phyloP scores from a whole-genome alignment of 2,888 invertebrate species.

The Papilio elwesi region DNA sequence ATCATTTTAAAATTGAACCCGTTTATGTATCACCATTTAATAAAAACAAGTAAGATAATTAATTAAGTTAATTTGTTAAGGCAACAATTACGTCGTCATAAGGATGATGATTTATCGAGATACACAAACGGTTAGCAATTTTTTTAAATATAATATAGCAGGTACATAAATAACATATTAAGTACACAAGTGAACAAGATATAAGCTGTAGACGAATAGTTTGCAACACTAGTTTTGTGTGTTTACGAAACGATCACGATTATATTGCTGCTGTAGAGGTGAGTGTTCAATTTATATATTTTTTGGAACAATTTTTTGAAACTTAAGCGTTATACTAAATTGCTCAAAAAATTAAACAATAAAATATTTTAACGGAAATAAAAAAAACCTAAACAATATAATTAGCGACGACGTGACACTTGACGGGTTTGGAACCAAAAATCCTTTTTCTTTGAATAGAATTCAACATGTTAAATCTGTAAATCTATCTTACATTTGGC shows the following conservation, averaged over 20 bases:
- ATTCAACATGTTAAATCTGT: too few relatives aligned
- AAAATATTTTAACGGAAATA: background rate
- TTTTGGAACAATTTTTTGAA: background rate
- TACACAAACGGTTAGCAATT: slow-evolving; percentile 17
- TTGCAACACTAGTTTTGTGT: slow-evolving; percentile 50
- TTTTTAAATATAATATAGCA: background rate
- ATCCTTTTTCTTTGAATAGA: too few relatives aligned
- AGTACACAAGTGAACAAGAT: slow-evolving; percentile 8
- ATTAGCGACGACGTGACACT: too few relatives aligned
- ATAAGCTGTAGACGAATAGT: slow-evolving; percentile 27
- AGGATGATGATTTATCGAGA: background rate
- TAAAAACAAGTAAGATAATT: background rate
- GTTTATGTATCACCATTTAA: slow-evolving; percentile 19
- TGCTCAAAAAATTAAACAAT: background rate
- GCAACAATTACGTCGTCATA: background rate
- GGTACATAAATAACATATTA: slow-evolving; percentile 1
- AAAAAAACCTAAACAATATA: background rate
- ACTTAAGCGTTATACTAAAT: background rate
- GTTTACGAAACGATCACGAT: slow-evolving; percentile 73
- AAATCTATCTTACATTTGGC: too few relatives aligned
- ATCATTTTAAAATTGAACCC: background rate
- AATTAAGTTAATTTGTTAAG: background rate
- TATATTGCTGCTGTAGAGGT: slow-evolving; percentile 38
- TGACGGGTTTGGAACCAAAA: too few relatives aligned
- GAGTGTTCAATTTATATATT: background rate